Base-by-base conservation (phyloP, 2,113 vertebrate genomes). In the Sinocyclocheilus anophthalmus region DNA sequence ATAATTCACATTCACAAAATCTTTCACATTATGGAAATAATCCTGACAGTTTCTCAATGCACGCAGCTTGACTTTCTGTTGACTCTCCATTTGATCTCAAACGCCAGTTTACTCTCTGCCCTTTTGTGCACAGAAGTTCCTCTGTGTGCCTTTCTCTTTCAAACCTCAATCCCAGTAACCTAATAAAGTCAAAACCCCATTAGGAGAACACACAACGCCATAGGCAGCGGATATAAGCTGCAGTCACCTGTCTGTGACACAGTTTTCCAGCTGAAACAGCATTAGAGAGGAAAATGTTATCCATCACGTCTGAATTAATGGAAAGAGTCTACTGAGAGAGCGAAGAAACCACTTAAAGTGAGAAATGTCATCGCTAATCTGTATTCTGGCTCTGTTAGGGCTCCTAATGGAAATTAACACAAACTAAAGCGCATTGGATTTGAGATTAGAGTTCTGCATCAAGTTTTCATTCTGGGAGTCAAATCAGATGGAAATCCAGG, bases 221-320 rank as follows among this genome's bases (percentile, higher is more conserved):
- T 48, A 76, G 75, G 67, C 75, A 65, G 63, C 50, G 69, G 82
- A 67, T 55, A 78, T 83, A 48, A 63, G 53, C 75, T 57, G 33
- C 78, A 87, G 82, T 88, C 85, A 90, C 87, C 90, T 91, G 88
- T 75, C 57, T 82, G 83, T 86, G 83, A 22, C 61, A 86, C 90
- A 82, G 86, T 84, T 87, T 86, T 90, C 85, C 86, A 88, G 81
- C 77, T 69, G 83, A 90, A 91, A 92, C 84, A 80, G 50, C 85
- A 91, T 91, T 90, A 92, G 45, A 55, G 65, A 26, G 6, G 83
- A 79, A 69, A 87, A 85, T 79, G 30, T 53, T 77, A 82, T 92
- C 88, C 84, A 80, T 93, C 88, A 89, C 72, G 69, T 75, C 86
- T 85, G 76, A 65, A 30, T 69, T 75, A 85, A 81, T 26, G 83